Evolutionary conservation across 2,797 vertebrate species (phyloP).

Genomic region (Hoplostethus mediterraneus): DNA sequence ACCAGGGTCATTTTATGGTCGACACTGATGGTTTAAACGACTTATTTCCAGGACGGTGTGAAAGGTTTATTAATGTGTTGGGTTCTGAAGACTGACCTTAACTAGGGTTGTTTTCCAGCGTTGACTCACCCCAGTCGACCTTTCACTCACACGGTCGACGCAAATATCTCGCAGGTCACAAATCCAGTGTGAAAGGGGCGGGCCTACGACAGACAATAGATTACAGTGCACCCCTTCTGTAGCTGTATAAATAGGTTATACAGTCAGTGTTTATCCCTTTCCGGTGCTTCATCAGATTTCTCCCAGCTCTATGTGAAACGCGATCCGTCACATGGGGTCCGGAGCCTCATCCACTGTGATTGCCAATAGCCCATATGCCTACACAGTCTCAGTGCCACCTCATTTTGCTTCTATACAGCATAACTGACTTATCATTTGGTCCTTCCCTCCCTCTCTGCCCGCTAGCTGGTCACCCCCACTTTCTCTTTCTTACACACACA

Average conservation of each 20-base stretch:
- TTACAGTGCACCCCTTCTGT: background rate
- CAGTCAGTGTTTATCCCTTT: slow-evolving; percentile 54
- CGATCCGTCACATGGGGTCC: slow-evolving; percentile 74
- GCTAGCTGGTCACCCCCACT: slow-evolving; percentile 20
- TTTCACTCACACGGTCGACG: slow-evolving; percentile 11
- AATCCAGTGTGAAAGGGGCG: slow-evolving; percentile 27
- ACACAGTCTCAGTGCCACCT: slow-evolving; percentile 68
- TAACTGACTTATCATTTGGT: slow-evolving; percentile 49
- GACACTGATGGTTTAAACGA: too few species aligned
- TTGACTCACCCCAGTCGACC: background rate
- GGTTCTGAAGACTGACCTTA: background rate
- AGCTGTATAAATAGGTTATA: slow-evolving; percentile 14
- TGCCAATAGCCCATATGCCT: slow-evolving; percentile 41
- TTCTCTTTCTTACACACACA: slow-evolving; percentile 38
- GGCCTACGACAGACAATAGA: too few species aligned
- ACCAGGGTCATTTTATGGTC: too few species aligned
- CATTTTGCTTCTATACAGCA: slow-evolving; percentile 64
- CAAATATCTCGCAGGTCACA: background rate
- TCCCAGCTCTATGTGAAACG: slow-evolving; percentile 69
- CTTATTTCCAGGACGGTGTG: too few species aligned
- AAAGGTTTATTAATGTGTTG: too few species aligned
- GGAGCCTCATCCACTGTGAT: slow-evolving; percentile 58
- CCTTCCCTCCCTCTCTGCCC: slow-evolving; percentile 20
- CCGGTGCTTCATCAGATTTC: slow-evolving; percentile 51
- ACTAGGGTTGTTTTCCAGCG: background rate